Conservation (phyloP, 2,113 vertebrate genomes). For the Ameiurus melas region DNA sequence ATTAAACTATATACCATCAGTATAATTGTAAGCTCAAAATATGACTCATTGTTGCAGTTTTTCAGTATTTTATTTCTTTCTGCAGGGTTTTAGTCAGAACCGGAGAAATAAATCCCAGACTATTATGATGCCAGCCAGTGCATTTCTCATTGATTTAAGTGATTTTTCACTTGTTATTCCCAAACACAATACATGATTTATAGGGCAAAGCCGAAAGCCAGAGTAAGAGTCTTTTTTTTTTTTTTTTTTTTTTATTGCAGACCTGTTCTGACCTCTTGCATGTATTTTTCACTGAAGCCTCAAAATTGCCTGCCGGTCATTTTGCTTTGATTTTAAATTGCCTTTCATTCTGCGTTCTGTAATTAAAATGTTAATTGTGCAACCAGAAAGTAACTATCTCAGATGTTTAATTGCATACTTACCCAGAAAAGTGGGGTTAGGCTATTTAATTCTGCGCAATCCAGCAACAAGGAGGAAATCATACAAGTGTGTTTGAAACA, state of each 20-base stretch:
- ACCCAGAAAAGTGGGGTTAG: constrained; percentile 63
- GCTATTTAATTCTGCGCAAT: constrained; percentile 64
- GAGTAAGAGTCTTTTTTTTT: neutral
- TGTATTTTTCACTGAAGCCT: neutral
- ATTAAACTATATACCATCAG: neutral
- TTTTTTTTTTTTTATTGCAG: neutral
- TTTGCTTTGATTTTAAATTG: constrained; percentile 23
- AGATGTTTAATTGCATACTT: constrained; percentile 70
- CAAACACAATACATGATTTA: constrained; percentile 12
- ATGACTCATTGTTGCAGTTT: neutral
- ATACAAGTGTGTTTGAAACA: constrained; percentile 24
- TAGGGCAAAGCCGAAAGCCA: neutral
- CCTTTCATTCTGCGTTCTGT: constrained; percentile 13
- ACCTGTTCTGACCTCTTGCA: neutral
- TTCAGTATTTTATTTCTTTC: neutral
- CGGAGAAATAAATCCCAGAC: neutral
- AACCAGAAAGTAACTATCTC: constrained; percentile 68
- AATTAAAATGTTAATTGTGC: constrained; percentile 74
- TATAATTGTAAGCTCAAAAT: neutral
- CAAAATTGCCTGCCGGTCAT: neutral
- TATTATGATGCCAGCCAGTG: neutral
- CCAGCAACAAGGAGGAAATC: constrained; percentile 19
- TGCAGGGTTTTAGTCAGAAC: neutral
- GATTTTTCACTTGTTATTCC: constrained; percentile 1
- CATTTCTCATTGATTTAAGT: neutral